Base-by-base conservation (phyloP, 2,888 invertebrate genomes). In the Drosophila austrosaltans region DNA sequence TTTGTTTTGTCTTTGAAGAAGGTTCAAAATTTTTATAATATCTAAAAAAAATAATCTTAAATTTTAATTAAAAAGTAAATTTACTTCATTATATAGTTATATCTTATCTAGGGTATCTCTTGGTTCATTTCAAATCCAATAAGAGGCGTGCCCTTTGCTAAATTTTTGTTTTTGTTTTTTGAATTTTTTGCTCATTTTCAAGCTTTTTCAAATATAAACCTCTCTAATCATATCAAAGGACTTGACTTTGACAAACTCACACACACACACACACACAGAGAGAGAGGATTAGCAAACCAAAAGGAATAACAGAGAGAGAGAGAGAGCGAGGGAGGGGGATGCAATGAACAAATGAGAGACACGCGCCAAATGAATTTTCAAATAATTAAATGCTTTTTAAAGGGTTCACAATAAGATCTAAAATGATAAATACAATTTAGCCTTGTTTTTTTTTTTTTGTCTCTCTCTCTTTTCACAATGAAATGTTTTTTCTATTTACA, bases 281-380 rank as follows among this genome's bases (percentile, higher is more conserved):
- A 44, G 20, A 20, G 6, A 44, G 20, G 61, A 64, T 36, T 36
- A 36, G 36, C 61, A 66, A 63, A 32, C n/a, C 53, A 60, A 79
- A 75, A 68, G 79, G 66, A 66, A 64, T 74, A 69, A 2, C 44
- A 72, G 48, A 8, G 12, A 25, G 25, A 25, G 48, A 1, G 22
- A 20, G 16, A 22, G 22, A 48, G 10, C 22, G 48, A 10, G 42
- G 6, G 16, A 5, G 4, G 4, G 42, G 2, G 6, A 40, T 20
- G 30, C 5, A 8, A 63, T 58, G 56, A 53, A 44, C 69, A 82
- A 84, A 81, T 82, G 76, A 82, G 72, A 78, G 90, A 81, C 91
- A 91, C 91, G 91, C 85, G 91, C 87, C 91, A 53, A 71, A 78
- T 53, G 68, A 40, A 67, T 70, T 69, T 71, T 57, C 66, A 32